Conservation (phyloP, 2,888 invertebrate species). For the Lathronympha strigana region DNA sequence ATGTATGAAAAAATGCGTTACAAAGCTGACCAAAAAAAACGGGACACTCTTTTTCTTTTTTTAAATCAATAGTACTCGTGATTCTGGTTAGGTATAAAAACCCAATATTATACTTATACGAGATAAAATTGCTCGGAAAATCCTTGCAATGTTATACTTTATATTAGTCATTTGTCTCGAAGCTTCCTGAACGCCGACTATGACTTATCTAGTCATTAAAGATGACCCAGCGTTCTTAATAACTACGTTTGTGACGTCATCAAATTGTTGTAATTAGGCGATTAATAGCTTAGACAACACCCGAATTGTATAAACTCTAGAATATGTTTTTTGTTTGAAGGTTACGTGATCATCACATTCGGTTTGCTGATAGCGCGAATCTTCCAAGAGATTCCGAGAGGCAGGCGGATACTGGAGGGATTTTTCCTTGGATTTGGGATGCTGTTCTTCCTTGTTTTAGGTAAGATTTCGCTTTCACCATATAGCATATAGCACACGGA, state of each 20-base stretch:
- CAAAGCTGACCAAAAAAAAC: too few relatives aligned
- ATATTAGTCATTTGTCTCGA: constrained; percentile 20
- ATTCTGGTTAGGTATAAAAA: too few relatives aligned
- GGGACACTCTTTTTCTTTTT: too few relatives aligned
- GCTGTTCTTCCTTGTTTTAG: constrained; percentile 87
- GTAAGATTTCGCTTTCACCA: constrained; percentile 68
- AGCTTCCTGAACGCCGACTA: background rate
- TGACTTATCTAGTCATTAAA: constrained; percentile 23
- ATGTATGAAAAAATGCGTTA: too few relatives aligned
- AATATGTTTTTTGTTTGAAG: constrained; percentile 53
- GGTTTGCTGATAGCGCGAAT: constrained; percentile 87
- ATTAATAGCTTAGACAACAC: constrained; percentile 17
- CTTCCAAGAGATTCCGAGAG: constrained; percentile 86
- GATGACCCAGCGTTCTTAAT: constrained; percentile 21
- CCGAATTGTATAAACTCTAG: constrained; percentile 7
- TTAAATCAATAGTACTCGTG: too few relatives aligned
- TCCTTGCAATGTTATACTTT: background rate
- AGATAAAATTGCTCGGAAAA: constrained; percentile 2
- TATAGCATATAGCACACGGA: too few relatives aligned
- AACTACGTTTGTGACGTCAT: constrained; percentile 24
- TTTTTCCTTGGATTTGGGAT: constrained; percentile 88
- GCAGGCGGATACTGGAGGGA: constrained; percentile 86
- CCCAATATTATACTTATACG: background rate
- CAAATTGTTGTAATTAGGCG: constrained; percentile 15
- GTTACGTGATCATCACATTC: constrained; percentile 88